Evolutionary conservation across 2,113 vertebrate genomes (phyloP).

Genomic region (Castor canadensis): DNA sequence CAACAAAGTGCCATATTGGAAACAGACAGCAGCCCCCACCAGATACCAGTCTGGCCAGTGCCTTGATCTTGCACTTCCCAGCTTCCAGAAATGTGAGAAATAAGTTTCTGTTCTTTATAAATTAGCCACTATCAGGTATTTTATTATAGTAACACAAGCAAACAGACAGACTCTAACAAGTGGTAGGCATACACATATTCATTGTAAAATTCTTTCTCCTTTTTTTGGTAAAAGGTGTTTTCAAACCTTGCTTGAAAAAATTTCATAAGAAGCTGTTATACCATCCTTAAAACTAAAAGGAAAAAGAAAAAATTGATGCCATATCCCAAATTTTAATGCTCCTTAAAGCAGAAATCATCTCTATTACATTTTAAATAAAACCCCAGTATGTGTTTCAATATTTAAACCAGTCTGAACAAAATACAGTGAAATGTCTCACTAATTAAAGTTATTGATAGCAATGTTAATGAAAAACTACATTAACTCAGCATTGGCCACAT

Average conservation of each 20-base stretch:
- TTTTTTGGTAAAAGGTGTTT: background rate
- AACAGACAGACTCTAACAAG: background rate
- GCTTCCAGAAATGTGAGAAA: background rate
- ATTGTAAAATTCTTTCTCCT: background rate
- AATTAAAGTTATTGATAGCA: background rate
- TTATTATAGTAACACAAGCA: background rate
- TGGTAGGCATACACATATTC: background rate
- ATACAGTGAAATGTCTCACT: background rate
- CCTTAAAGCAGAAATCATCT: constrained; percentile 9
- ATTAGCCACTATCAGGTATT: background rate
- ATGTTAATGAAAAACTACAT: background rate
- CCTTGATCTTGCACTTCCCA: background rate
- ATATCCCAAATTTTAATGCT: constrained; percentile 24
- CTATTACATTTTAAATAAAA: constrained; percentile 8
- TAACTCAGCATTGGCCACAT: background rate
- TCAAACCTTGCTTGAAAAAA: too few relatives aligned
- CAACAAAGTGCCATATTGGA: background rate
- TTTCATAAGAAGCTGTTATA: background rate
- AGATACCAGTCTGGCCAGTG: background rate
- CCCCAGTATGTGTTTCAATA: background rate
- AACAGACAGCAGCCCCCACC: background rate
- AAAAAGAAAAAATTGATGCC: background rate
- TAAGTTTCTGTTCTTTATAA: too few relatives aligned
- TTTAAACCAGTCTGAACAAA: constrained; percentile 13
- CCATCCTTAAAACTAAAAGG: background rate